Evolutionary conservation across 2,797 vertebrate species (phyloP).

Genomic region (Gobio occitaniae): DNA sequence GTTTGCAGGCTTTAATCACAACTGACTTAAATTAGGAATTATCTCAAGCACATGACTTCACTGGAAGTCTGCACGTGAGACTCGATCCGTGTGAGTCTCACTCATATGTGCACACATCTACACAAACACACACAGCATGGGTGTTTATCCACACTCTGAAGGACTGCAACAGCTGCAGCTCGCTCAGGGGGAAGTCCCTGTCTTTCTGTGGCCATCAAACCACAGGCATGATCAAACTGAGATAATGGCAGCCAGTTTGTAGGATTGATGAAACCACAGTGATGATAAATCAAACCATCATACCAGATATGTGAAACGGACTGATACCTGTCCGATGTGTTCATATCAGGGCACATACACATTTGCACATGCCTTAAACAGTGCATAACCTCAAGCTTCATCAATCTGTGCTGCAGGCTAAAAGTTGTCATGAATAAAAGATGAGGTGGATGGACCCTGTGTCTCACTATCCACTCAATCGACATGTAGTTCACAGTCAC

Average conservation of each 20-base stretch:
- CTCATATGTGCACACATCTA: neutral
- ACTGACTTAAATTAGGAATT: conserved; percentile 54
- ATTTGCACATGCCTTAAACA: neutral
- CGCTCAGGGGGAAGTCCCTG: conserved; percentile 63
- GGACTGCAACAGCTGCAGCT: conserved; percentile 64
- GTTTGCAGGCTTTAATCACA: conserved; percentile 13
- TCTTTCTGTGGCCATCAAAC: conserved; percentile 33
- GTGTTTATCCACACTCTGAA: conserved; percentile 59
- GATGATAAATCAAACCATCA: conserved; percentile 20
- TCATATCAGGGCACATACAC: neutral
- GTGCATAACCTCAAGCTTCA: neutral
- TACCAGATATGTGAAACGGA: neutral
- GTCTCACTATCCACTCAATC: conserved; percentile 27
- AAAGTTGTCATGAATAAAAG: conserved; percentile 30
- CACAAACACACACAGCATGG: conserved; percentile 11
- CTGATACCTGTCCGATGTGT: neutral
- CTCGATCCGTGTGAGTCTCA: neutral
- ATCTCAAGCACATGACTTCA: conserved; percentile 51
- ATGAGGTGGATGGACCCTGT: conserved; percentile 4
- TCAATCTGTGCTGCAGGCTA: conserved; percentile 7
- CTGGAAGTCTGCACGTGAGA: conserved; percentile 13
- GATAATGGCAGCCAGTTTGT: conserved; percentile 18
- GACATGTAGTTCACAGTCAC: conserved; percentile 22
- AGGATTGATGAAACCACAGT: neutral
- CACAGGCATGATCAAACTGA: conserved; percentile 32